Base-by-base conservation (phyloP, 2,888 invertebrate genomes). In the Cephus pulcher region DNA sequence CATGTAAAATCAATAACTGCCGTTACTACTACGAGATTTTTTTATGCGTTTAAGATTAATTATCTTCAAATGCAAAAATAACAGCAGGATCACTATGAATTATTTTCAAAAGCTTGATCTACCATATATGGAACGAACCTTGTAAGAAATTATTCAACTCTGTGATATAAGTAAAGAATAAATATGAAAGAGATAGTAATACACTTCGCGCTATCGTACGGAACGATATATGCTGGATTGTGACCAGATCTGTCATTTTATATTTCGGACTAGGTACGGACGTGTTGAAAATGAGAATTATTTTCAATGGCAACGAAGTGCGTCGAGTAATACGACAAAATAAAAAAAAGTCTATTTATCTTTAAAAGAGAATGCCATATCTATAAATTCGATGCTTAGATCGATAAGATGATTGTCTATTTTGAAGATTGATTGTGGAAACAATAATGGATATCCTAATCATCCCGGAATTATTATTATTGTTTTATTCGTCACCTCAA, bases 81-180 rank as follows among this genome's bases (percentile, higher is more conserved):
- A 71, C 32, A 34, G 23, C 32, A 30, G 33, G 23, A 34, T 33
- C 71, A 30, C 71, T 34, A 32, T 30, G 71, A 23, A 33, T 71
- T 30, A 71, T 30, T 71, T 71, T 71, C 71, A 71, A 71, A 71
- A 71, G 33, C 71, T 32, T 32, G 12, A 71, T 34, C 30, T 34
- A 33, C 71, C 23, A 15, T 33, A 6, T 33, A 34, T 33, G 33
- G 32, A 34, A 34, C 71, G 23, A 32, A 76, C 78, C 77, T 70
- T 76, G 77, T 73, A 81, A 79, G 75, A 85, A 83, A 87, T 85
- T 84, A 82, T 84, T 82, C 77, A 85, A 83, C 82, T 86, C 86
- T 86, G 86, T 86, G 86, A 86, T 86, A 86, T 85, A 85, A 79
- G 80, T 84, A 80, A 82, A 84, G 83, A 82, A 79, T 78, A 82